A percentile compares a stretch with the other conserved stretches of the same genome.
phyloP scores from a whole-genome alignment of 1,140 invertebrate species.

The Cherax quadricarinatus region DNA sequence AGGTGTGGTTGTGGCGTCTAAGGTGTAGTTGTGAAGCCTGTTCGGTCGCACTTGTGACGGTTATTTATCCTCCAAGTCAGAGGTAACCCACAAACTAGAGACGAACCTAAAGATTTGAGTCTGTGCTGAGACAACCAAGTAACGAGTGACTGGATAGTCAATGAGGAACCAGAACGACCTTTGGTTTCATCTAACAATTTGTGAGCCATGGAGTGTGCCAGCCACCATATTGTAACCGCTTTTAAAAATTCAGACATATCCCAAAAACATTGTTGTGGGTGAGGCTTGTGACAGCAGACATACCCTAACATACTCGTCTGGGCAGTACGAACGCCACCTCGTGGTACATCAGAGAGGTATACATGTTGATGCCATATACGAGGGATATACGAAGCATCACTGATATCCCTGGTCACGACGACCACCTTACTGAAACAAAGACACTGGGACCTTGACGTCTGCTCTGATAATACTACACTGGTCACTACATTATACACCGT shows the following conservation, averaged over 20 bases:
- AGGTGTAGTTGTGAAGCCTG: no score
- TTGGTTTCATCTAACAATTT: no score
- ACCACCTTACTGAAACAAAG: neutral
- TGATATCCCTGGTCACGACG: conserved; percentile 54
- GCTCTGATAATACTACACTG: neutral
- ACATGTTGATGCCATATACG: conserved; percentile 20
- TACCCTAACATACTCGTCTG: neutral
- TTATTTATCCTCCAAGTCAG: no score
- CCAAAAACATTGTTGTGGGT: neutral
- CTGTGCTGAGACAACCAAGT: no score
- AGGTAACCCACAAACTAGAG: no score
- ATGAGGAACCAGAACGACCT: no score
- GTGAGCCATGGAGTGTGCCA: no score
- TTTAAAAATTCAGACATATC: neutral
- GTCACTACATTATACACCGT: neutral
- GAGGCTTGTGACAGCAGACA: neutral
- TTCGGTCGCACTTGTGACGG: no score
- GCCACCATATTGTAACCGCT: no score
- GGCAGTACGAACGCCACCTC: neutral
- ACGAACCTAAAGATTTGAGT: no score
- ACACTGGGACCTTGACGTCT: neutral
- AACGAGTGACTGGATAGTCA: no score
- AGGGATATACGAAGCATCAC: conserved; percentile 36
- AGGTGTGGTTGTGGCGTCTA: no score
- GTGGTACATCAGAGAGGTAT: neutral